Evolutionary conservation across 2,888 invertebrate genomes (phyloP).

Genomic region (Pharmacophagus antenor): DNA sequence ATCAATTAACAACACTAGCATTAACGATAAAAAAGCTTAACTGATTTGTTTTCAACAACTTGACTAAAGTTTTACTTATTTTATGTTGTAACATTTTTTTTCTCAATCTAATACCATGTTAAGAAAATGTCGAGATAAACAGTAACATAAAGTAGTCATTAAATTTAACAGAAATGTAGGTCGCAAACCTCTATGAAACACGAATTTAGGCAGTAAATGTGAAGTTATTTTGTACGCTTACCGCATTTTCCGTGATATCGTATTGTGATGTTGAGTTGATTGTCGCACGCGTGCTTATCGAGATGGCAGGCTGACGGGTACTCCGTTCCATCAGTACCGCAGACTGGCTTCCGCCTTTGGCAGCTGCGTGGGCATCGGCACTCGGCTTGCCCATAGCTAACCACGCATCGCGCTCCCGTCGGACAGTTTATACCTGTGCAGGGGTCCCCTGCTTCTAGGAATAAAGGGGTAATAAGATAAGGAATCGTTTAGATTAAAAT

Average conservation of each 20-base stretch:
- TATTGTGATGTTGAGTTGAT: constrained; percentile 87
- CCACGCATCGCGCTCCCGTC: constrained; percentile 85
- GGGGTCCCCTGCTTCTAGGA: constrained; percentile 85
- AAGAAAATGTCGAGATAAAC: too few relatives aligned
- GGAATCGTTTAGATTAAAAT: background rate
- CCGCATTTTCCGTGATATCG: constrained; percentile 93
- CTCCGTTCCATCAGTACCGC: constrained; percentile 92
- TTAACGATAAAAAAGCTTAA: too few relatives aligned
- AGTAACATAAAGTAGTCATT: too few relatives aligned
- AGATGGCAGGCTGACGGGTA: constrained; percentile 94
- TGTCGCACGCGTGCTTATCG: constrained; percentile 88
- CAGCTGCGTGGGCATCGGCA: constrained; percentile 81
- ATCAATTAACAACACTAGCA: too few relatives aligned
- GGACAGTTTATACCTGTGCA: constrained; percentile 85
- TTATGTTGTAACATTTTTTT: too few relatives aligned
- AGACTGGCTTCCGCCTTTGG: constrained; percentile 89
- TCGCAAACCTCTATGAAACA: background rate
- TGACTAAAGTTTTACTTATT: too few relatives aligned
- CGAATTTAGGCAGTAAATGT: background rate
- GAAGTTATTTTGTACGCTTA: constrained; percentile 65
- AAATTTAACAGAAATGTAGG: too few relatives aligned
- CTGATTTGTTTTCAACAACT: too few relatives aligned
- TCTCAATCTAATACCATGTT: too few relatives aligned
- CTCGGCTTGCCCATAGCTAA: constrained; percentile 84
- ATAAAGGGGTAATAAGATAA: background rate